Evolutionary conservation across 2,113 vertebrate species (phyloP).

Genomic region (Gambusia holbrooki): DNA sequence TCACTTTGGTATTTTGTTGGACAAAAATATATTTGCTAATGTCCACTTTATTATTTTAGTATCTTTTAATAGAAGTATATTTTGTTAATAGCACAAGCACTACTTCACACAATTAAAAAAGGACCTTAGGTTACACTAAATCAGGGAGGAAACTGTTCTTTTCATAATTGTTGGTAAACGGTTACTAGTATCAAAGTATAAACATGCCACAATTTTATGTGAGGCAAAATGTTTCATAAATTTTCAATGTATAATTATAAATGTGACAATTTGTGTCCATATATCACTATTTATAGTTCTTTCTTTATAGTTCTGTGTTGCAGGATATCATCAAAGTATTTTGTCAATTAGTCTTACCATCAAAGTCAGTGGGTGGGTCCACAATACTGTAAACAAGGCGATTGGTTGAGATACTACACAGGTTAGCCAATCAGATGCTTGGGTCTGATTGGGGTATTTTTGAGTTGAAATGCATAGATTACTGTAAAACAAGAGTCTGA

Average conservation of each 20-base stretch:
- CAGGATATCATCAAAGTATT: neutral
- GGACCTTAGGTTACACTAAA: no score
- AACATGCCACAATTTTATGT: neutral
- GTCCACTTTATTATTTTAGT: no score
- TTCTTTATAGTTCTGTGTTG: neutral
- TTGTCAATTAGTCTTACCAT: no score
- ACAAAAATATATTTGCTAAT: no score
- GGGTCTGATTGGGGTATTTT: neutral
- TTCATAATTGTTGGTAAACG: neutral
- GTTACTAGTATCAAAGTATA: neutral
- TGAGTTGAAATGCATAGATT: neutral
- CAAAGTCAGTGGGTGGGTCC: neutral
- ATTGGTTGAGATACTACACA: neutral
- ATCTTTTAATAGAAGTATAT: no score
- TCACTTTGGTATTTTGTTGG: no score
- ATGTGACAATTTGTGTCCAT: no score
- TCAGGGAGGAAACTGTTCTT: no score
- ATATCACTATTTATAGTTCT: no score
- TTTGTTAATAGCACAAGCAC: neutral
- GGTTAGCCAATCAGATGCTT: neutral
- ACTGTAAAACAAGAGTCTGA: no score
- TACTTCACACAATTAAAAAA: neutral
- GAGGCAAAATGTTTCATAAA: no score
- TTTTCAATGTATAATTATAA: no score
- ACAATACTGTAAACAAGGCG: neutral